Evolutionary conservation across 2,113 vertebrate species (phyloP), one percentile per base, ranked within the genome.

Genomic region (Athene cunicularia): DNA sequence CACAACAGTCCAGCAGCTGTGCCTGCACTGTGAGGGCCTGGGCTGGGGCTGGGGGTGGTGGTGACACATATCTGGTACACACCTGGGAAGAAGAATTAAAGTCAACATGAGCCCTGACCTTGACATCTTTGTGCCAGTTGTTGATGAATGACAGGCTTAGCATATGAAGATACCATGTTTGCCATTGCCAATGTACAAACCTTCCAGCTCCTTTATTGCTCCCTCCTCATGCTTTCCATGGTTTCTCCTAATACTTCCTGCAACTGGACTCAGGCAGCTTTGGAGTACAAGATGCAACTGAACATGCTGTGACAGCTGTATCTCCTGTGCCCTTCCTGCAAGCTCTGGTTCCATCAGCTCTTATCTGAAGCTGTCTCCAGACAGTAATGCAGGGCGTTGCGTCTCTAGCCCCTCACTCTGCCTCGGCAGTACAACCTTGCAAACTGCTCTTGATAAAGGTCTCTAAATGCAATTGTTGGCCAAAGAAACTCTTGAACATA

Each of bases 41-140:
- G n/a, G 30, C 1, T 80, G 63, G 74, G 63, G 15, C 0, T 6
- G 14, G 15, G 35, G 9, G 33, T 8, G 18, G 7, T 5, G 3
- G 21, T 59, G 27, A 77, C 24, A 39, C 22, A 12, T 60, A 43
- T n/a, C 11, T 66, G 32, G 23, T 60, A 67, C 30, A 35, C 43
- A 32, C 12, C 32, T 73, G 41, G 35, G 43, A 74, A 66, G 52
- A 73, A 53, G 23, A 76, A 76, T 72, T 82, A 86, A 95, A 90
- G n/a, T 49, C 71, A 92, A 24, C 35, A 56, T 72, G 66, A 73
- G 24, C 32, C n/a, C 32, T 58, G 23, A 63, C 23, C 45, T 71
- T 62, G 45, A 35, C 1, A 3, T 21, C 24, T 15, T 55, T 81
- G 70, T 86, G 58, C 24, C 64, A 72, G 17, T 62, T 86, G 52